Evolutionary conservation across 2,797 vertebrate species (phyloP).

Genomic region (Brachymystax lenok): DNA sequence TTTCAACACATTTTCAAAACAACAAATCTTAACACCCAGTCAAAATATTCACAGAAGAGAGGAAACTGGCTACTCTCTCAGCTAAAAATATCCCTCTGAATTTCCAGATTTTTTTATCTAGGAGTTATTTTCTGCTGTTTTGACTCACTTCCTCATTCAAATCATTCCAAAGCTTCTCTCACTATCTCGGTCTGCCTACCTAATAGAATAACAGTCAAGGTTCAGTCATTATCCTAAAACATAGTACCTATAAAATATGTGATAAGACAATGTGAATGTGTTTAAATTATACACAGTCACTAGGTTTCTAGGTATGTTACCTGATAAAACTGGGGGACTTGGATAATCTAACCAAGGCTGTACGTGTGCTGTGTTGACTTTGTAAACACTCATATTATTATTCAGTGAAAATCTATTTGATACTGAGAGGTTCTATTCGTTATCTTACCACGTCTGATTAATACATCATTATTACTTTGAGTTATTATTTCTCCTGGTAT

Average conservation of each 20-base stretch:
- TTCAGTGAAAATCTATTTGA: too few species aligned
- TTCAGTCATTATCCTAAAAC: not conserved
- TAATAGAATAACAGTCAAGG: not conserved
- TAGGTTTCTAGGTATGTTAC: not conserved
- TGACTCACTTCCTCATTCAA: not conserved
- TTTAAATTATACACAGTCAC: not conserved
- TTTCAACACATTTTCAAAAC: not conserved
- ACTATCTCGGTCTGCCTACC: not conserved
- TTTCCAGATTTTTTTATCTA: not conserved
- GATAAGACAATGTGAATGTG: not conserved
- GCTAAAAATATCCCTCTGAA: conserved; percentile 4
- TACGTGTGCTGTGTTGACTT: not conserved
- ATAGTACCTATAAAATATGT: not conserved
- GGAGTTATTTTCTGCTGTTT: not conserved
- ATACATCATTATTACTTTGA: too few species aligned
- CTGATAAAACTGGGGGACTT: not conserved
- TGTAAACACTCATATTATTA: not conserved
- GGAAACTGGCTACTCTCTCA: not conserved
- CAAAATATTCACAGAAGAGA: not conserved
- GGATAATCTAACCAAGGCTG: not conserved
- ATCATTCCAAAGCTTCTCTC: not conserved
- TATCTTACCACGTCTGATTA: too few species aligned
- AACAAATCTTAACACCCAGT: not conserved
- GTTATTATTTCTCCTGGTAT: too few species aligned
- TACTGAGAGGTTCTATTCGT: too few species aligned